Percentiles rank a stretch among this genome's conserved stretches.
phyloP scores from a whole-genome alignment of 2,113 vertebrate species.

The Boulengeromyrus knoepffleri region DNA sequence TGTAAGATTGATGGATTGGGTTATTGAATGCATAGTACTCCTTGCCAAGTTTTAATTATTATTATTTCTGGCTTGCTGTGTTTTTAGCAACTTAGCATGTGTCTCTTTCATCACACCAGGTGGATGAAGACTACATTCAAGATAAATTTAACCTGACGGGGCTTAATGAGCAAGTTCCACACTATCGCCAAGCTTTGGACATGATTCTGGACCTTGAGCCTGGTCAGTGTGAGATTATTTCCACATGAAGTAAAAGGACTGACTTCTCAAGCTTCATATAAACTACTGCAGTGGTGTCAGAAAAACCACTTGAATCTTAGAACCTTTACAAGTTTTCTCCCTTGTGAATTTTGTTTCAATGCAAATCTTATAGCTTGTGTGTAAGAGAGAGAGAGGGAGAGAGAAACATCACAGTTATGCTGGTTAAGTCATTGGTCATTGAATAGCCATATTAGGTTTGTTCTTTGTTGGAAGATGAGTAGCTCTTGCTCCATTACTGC shows the following conservation, averaged over 20 bases:
- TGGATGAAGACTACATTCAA: slow-evolving; percentile 92
- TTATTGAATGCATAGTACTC: neutral
- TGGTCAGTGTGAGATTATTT: slow-evolving; percentile 52
- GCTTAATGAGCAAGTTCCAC: slow-evolving; percentile 88
- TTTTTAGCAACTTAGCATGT: neutral
- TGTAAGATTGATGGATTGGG: neutral
- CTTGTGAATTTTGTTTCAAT: neutral
- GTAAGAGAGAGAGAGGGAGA: neutral
- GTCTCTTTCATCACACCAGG: slow-evolving; percentile 48
- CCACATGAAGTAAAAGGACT: neutral
- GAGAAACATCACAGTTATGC: neutral
- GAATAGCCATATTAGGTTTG: neutral
- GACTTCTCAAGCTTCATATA: neutral
- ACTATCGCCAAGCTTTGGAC: slow-evolving; percentile 87
- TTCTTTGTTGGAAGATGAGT: neutral
- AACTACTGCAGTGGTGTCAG: neutral
- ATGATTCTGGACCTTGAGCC: slow-evolving; percentile 92
- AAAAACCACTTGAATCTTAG: neutral
- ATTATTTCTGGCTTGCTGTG: neutral
- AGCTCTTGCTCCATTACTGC: neutral
- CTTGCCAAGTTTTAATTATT: neutral
- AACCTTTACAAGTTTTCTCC: neutral
- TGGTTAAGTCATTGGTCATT: neutral
- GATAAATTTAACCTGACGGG: slow-evolving; percentile 92
- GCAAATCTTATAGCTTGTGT: neutral